phyloP scores from a whole-genome alignment of 2,113 vertebrate genomes.

The human (Homo sapiens) region DNA sequence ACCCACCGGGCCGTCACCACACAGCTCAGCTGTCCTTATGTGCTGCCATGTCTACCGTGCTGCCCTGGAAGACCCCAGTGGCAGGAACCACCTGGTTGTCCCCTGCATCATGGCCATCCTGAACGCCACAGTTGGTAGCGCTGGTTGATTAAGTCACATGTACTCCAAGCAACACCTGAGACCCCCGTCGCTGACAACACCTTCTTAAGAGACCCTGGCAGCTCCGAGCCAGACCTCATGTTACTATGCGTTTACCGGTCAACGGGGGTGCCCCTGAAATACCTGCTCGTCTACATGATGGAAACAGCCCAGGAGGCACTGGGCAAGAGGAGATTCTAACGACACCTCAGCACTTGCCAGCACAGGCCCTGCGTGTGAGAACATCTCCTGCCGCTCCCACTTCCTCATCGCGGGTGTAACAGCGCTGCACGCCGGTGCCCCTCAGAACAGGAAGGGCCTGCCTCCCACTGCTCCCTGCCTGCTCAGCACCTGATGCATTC shows the following conservation, averaged over 20 bases:
- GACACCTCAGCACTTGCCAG: background rate
- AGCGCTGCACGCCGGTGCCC: rapidly evolving
- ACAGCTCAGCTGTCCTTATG: background rate
- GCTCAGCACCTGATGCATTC: background rate
- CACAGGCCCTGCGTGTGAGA: background rate
- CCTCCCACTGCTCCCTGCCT: background rate
- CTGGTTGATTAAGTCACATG: background rate
- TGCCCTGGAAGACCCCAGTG: rapidly evolving
- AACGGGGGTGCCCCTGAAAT: background rate
- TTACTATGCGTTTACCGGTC: background rate
- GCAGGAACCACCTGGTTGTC: background rate
- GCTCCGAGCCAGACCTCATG: background rate
- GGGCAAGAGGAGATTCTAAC: background rate
- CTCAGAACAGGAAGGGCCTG: background rate
- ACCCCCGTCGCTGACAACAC: background rate
- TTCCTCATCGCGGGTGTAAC: background rate
- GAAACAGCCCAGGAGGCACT: background rate
- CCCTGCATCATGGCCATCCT: background rate
- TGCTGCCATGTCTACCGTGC: too few species aligned
- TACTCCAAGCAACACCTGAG: background rate
- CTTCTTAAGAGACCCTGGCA: background rate
- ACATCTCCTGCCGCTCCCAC: background rate
- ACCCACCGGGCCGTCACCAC: background rate
- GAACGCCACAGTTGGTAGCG: rapidly evolving
- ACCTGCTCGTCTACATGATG: too few species aligned